Evolutionary conservation across 2,113 vertebrate genomes (phyloP).

Genomic region (Strix uralensis): DNA sequence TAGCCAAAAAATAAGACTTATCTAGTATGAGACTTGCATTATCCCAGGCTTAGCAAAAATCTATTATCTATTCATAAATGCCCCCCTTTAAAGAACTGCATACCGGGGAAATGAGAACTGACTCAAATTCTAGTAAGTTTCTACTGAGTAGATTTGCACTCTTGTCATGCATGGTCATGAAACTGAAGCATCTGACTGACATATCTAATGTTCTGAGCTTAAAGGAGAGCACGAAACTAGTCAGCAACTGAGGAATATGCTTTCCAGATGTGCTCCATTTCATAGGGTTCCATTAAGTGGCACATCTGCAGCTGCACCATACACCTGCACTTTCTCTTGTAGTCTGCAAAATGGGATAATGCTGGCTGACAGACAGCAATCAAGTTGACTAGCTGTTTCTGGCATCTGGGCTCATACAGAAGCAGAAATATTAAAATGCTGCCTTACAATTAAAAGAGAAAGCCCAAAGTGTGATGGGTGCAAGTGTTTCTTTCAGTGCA

Average conservation of each 20-base stretch:
- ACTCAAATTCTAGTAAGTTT: not conserved
- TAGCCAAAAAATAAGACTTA: not conserved
- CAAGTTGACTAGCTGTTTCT: not conserved
- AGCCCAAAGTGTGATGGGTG: not conserved
- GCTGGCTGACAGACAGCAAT: not conserved
- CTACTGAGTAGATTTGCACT: not conserved
- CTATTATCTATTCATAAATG: not conserved
- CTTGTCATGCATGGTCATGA: not conserved
- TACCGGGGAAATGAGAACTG: not conserved
- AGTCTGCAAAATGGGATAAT: not conserved
- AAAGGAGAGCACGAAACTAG: not conserved
- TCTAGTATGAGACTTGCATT: not conserved
- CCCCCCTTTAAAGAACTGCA: not conserved
- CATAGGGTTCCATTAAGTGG: not conserved
- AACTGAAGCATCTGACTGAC: not conserved
- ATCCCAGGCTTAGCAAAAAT: not conserved
- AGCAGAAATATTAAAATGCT: not conserved
- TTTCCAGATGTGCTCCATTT: not conserved
- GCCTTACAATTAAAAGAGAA: not conserved
- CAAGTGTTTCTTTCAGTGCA: not conserved
- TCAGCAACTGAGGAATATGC: not conserved
- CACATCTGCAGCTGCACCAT: not conserved
- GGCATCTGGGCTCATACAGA: not conserved
- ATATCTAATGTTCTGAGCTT: not conserved
- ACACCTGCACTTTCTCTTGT: not conserved